Evolutionary conservation across 2,797 vertebrate genomes (phyloP).

Genomic region (Poecilia gillii): DNA sequence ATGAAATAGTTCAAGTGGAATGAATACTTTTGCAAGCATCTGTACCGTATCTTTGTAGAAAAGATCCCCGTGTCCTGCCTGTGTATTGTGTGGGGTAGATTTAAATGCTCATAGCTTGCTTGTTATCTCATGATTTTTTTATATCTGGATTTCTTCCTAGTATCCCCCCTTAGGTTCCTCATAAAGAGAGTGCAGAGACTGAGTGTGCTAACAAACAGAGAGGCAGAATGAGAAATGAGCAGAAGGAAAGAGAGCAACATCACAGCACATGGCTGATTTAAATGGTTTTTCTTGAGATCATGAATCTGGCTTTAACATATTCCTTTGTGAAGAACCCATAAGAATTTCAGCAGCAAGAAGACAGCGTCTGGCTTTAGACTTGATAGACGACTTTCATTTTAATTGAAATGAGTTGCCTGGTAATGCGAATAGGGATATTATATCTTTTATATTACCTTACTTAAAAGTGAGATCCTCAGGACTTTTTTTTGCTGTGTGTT

Average conservation of each 20-base stretch:
- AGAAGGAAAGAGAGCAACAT: slow-evolving; percentile 11
- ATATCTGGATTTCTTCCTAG: slow-evolving; percentile 52
- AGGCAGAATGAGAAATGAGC: slow-evolving; percentile 14
- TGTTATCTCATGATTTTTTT: slow-evolving; percentile 60
- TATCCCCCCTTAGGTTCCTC: slow-evolving; percentile 50
- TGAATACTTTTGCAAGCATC: background rate
- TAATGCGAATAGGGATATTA: slow-evolving; percentile 41
- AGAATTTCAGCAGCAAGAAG: slow-evolving; percentile 40
- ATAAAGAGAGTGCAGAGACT: slow-evolving; percentile 45
- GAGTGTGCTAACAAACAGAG: slow-evolving; percentile 28
- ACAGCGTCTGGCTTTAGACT: slow-evolving; percentile 17
- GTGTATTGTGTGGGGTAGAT: slow-evolving; percentile 19
- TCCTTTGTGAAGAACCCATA: slow-evolving; percentile 35
- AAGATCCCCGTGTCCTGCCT: slow-evolving; percentile 11
- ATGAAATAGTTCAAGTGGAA: background rate
- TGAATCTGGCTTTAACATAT: slow-evolving; percentile 27
- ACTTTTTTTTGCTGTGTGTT: slow-evolving; percentile 20
- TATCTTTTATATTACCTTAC: slow-evolving; percentile 30
- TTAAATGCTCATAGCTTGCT: slow-evolving; percentile 30
- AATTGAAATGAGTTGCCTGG: slow-evolving; percentile 44
- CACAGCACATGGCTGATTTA: slow-evolving; percentile 43
- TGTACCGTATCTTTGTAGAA: slow-evolving; percentile 15
- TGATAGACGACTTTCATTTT: slow-evolving; percentile 53
- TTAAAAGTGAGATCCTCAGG: slow-evolving; percentile 20
- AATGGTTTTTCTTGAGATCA: slow-evolving; percentile 46